A percentile compares a stretch with the other conserved stretches of the same genome.
Evolutionary conservation across 2,113 vertebrate species (phyloP).

Genomic region (Xiphias gladius): DNA sequence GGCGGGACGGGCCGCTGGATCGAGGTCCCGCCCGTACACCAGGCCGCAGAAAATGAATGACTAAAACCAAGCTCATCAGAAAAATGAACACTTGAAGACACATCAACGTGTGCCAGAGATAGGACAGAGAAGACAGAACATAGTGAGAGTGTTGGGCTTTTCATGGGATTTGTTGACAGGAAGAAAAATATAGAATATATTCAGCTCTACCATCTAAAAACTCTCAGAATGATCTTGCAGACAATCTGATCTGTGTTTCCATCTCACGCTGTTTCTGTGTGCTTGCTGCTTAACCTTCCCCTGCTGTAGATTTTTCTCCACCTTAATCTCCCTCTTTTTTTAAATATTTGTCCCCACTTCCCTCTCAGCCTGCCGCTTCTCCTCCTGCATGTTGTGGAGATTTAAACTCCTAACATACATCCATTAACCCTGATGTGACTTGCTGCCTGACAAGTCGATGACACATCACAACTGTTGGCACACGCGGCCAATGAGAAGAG

Average conservation of each 20-base stretch:
- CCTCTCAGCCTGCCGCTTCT: conserved; percentile 38
- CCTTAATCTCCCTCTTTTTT: conserved; percentile 4
- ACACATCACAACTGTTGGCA: conserved; percentile 36
- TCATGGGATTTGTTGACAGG: not conserved
- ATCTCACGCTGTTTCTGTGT: not conserved
- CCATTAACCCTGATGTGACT: conserved; percentile 72
- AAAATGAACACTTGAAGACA: too few species aligned
- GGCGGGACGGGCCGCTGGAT: too few species aligned
- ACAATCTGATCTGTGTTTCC: conserved; percentile 25
- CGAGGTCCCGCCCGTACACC: too few species aligned
- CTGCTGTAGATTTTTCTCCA: conserved; percentile 9
- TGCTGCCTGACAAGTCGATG: conserved; percentile 43
- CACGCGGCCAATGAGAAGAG: conserved; percentile 15
- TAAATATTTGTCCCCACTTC: conserved; percentile 12
- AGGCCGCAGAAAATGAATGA: too few species aligned
- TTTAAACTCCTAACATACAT: conserved; percentile 44
- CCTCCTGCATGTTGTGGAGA: conserved; percentile 43
- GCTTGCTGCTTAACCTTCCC: conserved; percentile 15
- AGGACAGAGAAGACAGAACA: too few species aligned
- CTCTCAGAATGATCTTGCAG: conserved; percentile 35
- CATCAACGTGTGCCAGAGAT: too few species aligned
- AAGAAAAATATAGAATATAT: not conserved
- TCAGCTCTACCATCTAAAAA: not conserved
- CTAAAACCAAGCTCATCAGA: too few species aligned
- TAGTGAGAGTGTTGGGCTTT: too few species aligned